These are phyloP conservation scores for Patella ulyssiponensis DNA, from an alignment of 2,888 invertebrate species.

Conservation along the genomic window DNA sequence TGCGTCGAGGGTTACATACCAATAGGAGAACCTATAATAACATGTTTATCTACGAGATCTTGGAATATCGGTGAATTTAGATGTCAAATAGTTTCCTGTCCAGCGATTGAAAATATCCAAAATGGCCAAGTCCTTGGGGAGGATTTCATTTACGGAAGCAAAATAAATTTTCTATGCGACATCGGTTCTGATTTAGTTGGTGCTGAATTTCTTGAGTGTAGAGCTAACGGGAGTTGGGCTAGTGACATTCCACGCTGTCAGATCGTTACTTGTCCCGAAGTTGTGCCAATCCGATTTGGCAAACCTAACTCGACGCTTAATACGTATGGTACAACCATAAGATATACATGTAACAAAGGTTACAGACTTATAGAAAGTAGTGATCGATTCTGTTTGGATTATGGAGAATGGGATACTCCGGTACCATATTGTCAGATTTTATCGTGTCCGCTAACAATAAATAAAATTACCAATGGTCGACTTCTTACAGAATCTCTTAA, in stretches of 20 bases:
- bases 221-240: conserved; percentile 54
- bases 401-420: conserved; percentile 65
- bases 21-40: conserved; percentile 14
- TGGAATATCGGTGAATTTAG: conserved; percentile 37
- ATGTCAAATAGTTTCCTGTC: conserved; percentile 28
- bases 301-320: conserved; percentile 20
- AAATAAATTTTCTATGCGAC: conserved; percentile 31
- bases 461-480: conserved; percentile 22
- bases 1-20: conserved; percentile 17
- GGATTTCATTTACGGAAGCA: conserved; percentile 38
- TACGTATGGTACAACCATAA: conserved; percentile 45
- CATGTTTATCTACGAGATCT: conserved; percentile 37
- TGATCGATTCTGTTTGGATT: conserved; percentile 54
- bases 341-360: conserved; percentile 55
- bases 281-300: neutral
- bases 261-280: conserved; percentile 30
- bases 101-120: neutral
- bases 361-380: conserved; percentile 45
- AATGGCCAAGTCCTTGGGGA: conserved; percentile 21
- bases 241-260: conserved; percentile 48
- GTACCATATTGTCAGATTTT: conserved; percentile 58
- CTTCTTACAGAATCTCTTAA: conserved; percentile 25
- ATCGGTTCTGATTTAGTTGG: conserved; percentile 48
- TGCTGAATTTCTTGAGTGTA: conserved; percentile 44
- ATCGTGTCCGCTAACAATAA: conserved; percentile 40